Evolutionary conservation across 2,113 vertebrate genomes (phyloP).

Genomic region (Malaclemys terrapin): DNA sequence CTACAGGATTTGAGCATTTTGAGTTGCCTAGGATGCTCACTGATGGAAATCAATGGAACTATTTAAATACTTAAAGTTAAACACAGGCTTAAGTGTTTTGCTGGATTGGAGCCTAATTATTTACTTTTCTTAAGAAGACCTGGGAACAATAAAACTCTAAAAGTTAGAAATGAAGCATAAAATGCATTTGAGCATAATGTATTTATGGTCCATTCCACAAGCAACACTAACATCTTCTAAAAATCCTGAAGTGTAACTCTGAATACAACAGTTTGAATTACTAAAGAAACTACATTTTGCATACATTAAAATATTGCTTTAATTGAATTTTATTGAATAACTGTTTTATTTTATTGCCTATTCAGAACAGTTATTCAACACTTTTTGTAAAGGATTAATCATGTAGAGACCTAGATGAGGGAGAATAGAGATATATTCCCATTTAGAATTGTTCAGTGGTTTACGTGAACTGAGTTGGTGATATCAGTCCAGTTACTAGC

Average conservation of each 20-base stretch:
- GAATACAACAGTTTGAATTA: background rate
- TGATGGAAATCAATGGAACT: background rate
- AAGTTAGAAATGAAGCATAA: background rate
- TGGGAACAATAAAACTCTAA: background rate
- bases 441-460: background rate
- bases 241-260: background rate
- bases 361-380: background rate
- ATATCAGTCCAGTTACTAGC: background rate
- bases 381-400: background rate
- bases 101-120: background rate
- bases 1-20: background rate
- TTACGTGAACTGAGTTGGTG: background rate
- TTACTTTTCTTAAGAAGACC: background rate
- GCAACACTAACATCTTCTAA: background rate
- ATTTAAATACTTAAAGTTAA: background rate
- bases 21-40: rapidly evolving
- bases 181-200: background rate
- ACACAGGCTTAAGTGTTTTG: background rate
- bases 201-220: background rate
- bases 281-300: background rate
- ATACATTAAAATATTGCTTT: background rate
- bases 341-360: background rate
- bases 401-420: background rate
- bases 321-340: background rate
- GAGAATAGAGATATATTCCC: background rate